Base-by-base conservation (phyloP, 2,888 invertebrate genomes). In the Dasysyrphus albostriatus region DNA sequence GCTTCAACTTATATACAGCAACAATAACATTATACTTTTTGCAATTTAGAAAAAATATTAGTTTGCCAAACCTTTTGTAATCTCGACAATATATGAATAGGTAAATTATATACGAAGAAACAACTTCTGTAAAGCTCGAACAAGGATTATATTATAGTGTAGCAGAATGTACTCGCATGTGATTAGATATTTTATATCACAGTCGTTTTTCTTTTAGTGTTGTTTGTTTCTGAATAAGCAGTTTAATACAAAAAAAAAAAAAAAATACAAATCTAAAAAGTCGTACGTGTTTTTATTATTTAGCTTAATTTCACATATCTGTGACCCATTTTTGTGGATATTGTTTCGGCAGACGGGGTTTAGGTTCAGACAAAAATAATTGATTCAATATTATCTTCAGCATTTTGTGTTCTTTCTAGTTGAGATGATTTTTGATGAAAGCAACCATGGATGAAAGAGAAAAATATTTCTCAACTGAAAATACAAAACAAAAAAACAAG, bases 231-330 rank as follows among this genome's bases (percentile, higher is more conserved):
- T 59, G 37, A 58, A 37, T 49, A 10, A 5, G 29, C 5, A 44
- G 44, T 32, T 32, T 44, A 44, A 63, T 44, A 32, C 63, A 47
- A 24, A 58, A 54, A 63, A 44, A n/a, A 32, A 44, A 47, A 24
- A 58, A 54, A 63, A 44, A n/a, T 44, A 29, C n/a, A 39, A 63
- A 44, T 32, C 29, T 47, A 29, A 63, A 8, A 61, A 24, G 9
- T 44, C 24, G 24, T 10, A 24, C 3, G 1, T 24, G 8, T 32
- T n/a, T 1, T 34, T 10, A 0, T 63, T 44, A n/a, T 10, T 32
- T 47, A 5, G 5, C 8, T 63, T 14, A 10, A 29, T 29, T 63
- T 63, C 29, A 44, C 44, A 44, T 47, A 44, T 32, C 32, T 44
- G 42, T 44, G 14, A 16, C 16, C 29, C 44, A 63, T 29, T 32